These are phyloP conservation scores for Rousettus leschenaultii DNA, from an alignment of 2,113 vertebrate genomes.

Conservation along the genomic window DNA sequence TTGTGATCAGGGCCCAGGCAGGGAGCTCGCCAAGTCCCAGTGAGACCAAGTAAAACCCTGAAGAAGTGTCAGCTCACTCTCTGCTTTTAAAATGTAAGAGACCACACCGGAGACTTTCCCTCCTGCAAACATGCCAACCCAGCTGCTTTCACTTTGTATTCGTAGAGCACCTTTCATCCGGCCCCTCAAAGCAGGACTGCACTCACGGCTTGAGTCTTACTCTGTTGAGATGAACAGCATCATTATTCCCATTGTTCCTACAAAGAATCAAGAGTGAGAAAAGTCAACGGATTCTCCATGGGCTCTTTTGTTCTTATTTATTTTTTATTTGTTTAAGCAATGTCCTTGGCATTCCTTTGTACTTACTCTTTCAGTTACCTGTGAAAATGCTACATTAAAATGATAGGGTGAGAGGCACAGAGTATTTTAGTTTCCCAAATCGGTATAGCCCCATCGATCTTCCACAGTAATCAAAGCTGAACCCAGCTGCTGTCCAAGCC, in stretches of 20 bases:
- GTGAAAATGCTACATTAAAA: background rate
- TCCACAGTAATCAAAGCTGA: background rate
- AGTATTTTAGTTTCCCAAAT: fast-evolving
- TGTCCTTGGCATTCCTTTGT: background rate
- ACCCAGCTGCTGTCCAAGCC: background rate
- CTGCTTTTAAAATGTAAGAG: conserved; percentile 36
- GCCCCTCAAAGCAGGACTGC: background rate
- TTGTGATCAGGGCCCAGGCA: conserved; percentile 75
- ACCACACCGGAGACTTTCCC: background rate
- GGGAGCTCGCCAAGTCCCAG: conserved; percentile 30
- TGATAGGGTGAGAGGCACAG: background rate
- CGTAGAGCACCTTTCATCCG: background rate
- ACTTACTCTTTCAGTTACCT: background rate
- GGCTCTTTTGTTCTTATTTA: background rate
- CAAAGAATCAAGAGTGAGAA: background rate
- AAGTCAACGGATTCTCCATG: background rate
- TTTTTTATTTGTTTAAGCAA: background rate
- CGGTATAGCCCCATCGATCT: no score
- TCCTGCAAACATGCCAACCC: conserved; percentile 10
- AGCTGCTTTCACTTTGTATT: background rate
- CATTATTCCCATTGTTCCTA: background rate
- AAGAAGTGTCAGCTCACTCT: conserved; percentile 38
- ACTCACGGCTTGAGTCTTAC: background rate
- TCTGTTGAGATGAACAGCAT: fast-evolving
- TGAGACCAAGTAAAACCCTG: conserved; percentile 59